Evolutionary conservation across 2,888 invertebrate genomes (phyloP), one percentile per base, ranked within the genome.

Genomic region (Eudasyphora cyanicolor): DNA sequence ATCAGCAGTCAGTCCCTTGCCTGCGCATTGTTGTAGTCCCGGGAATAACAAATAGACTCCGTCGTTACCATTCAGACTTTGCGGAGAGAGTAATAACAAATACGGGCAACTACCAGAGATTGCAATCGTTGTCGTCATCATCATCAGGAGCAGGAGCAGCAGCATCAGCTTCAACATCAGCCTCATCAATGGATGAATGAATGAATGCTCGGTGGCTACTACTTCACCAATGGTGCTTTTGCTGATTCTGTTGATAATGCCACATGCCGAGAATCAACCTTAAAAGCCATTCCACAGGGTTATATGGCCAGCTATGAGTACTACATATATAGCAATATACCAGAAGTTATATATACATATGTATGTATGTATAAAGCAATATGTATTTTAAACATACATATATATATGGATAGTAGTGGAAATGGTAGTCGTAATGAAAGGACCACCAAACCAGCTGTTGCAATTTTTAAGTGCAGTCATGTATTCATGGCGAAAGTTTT

Each of bases 381-480:
- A 57, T 54, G 73, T 60, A 74, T 73, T n/a, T n/a, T n/a, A n/a
- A n/a, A n/a, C n/a, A 60, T 45, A n/a, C n/a, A 45, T 45, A n/a
- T n/a, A 14, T 7, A 32, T 62, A 21, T 64, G 14, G 38, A 21
- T 62, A 7, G 38, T 64, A 64, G 35, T 67, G 67, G 7, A 67
- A 38, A 42, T 67, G 24, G 21, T 14, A 38, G 7, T 76, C 76
- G 75, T 51, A 75, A 78, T 84, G 71, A 76, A 78, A 73, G 67
- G 0, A 67, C 45, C 70, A 67, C 45, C 70, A 27, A 54, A 70
- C 75, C 84, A 84, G 78, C 77, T 84, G 84, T 79, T 84, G 64
- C 71, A 49, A 32, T 70, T 45, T 75, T 29, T 67, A 57, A n/a
- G 38, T 38, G 2, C 10, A 38, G 35, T 7, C 17, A 17, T 35